Base-by-base conservation (phyloP, 2,888 invertebrate genomes). In the Drosophila kanekoi region DNA sequence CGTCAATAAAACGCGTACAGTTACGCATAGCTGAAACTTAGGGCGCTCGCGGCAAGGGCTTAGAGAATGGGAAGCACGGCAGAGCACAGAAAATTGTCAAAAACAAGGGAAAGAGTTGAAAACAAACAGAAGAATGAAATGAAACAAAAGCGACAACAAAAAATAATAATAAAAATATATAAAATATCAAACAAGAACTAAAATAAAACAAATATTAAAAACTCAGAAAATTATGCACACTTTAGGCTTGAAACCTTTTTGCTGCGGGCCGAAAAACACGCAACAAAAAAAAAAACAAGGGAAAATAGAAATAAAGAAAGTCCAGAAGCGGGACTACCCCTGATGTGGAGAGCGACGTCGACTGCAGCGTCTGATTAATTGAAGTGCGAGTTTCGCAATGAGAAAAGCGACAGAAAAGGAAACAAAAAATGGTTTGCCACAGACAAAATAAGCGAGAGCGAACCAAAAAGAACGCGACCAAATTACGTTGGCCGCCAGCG, bases 321-420 rank as follows among this genome's bases (percentile, higher is more conserved):
- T 58, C 32, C 72, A 70, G 28, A 37, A 13, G 13, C 43, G 54
- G 54, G 43, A 44, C 54, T 44, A 44, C 28, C 57, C 44, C 51
- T 45, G 32, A 35, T 16, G 32, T 23, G 18, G 35, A 37, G 57
- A n/a, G 41, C 57, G 48, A 23, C 63, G 65, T 20, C 45, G 59
- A 80, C 83, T 49, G 79, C 76, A 68, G 56, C 82, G 76, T 79
- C 89, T 83, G 83, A 83, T 89, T 85, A 85, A 85, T 85, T 85
- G 87, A 85, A 85, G 90, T 85, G 89, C 87, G 85, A 85, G 89
- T 79, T 79, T 70, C 74, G 63, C 68, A 75, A 75, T 75, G 81
- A 68, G 78, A 77, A 87, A 68, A 49, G 45, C 14, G 28, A 53
- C 67, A 68, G 65, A 69, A 56, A 44, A 44, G 3, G 28, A 23